Conservation (phyloP, 2,113 vertebrate species). For the Prionailurus viverrinus region DNA sequence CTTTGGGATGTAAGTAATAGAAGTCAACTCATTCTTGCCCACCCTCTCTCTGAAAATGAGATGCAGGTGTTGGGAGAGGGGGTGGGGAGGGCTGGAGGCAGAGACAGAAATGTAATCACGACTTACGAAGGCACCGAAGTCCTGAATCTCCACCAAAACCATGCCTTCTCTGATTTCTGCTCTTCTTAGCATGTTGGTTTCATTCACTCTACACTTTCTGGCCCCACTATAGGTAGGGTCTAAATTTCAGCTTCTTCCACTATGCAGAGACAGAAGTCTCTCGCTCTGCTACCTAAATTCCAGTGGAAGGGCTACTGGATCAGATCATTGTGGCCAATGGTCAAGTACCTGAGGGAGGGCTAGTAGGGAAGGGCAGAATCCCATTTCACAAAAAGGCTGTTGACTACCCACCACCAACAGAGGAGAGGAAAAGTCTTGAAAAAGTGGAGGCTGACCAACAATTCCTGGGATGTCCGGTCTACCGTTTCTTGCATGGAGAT, state of each 20-base stretch:
- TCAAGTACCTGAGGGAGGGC: not conserved
- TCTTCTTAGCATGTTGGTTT: not conserved
- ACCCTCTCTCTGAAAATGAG: not conserved
- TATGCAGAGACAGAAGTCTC: not conserved
- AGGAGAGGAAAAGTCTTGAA: not conserved
- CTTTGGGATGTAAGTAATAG: not conserved
- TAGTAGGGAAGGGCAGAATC: not conserved
- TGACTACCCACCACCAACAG: accelerated
- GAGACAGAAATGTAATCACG: not conserved
- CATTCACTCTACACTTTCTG: not conserved
- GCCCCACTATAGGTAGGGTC: not conserved
- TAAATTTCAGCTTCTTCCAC: not conserved
- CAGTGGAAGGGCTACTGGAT: not conserved
- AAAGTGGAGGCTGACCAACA: not conserved
- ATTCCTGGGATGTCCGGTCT: not conserved
- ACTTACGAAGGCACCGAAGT: not conserved
- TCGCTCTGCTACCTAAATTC: not conserved
- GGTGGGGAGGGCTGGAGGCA: not conserved
- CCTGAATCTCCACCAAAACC: not conserved
- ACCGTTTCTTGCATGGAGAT: not conserved
- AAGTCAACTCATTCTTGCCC: slow-evolving; percentile 11
- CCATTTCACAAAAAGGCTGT: not conserved
- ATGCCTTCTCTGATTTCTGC: not conserved
- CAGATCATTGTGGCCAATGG: not conserved
- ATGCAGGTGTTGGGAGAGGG: not conserved